Base-by-base conservation (phyloP, 2,113 vertebrate species). In the Tragelaphus imberbis region DNA sequence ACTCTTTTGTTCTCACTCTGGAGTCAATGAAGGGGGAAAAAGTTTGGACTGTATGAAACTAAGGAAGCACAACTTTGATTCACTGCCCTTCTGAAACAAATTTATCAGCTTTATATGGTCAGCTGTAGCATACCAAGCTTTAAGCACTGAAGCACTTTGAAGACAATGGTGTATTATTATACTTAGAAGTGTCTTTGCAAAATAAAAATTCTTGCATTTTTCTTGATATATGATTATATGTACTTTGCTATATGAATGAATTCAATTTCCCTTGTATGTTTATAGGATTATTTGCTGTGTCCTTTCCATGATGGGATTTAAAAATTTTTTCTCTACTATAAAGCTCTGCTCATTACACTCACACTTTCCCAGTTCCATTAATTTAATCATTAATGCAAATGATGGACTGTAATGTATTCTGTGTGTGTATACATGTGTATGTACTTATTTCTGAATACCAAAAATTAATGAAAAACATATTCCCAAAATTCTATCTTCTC, bases 1-100 rank as follows among this genome's bases (percentile, higher is more conserved):
- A 88, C 21, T 91, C 51, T 92, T 97, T 94, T 55, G 77, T 96
- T 96, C 68, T 95, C 84, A 63, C 49, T 95, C 81, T 90, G 36
- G 36, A 96, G 19, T 61, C 44, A 96, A 59, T 84, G 79, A 95
- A 96, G 61, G 14, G 53, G 47, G 56, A 91, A 87, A 30, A 86
- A 86, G 23, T 5, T 51, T 79, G 30, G 51, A 79, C 44, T 94
- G 5, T 80, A 68, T 28, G 23, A 85, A 95, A 28, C 61, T 88
- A 80, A 92, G 63, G 58, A 93, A 92, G 47, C 40, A 65, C 87
- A 80, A 44, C 71, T 51, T 89, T 94, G 55, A 94, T 93, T 97
- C 91, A 92, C 27, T 59, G 33, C 19, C 33, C 25, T 95, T 93
- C 65, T 86, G 49, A 96, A 96, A 58, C 9, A 95, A 7, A 90